These are phyloP conservation scores for Lucifuga dentata DNA, from an alignment of 2,113 vertebrate genomes.

Conservation along the genomic window DNA sequence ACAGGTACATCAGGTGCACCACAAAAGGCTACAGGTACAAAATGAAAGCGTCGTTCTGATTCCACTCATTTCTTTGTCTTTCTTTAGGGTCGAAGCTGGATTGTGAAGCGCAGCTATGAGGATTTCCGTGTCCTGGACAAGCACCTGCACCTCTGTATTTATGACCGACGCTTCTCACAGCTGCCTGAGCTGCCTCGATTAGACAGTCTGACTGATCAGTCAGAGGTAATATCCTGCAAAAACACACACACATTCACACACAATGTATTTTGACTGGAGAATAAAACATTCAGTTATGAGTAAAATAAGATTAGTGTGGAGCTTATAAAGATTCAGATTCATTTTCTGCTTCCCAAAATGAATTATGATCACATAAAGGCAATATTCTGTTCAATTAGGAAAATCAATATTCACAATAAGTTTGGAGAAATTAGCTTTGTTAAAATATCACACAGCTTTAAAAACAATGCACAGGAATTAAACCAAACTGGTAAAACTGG, in stretches of 20 bases:
- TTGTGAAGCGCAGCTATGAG: slow-evolving; percentile 98
- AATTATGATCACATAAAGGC: neutral
- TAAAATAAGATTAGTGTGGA: neutral
- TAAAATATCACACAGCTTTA: neutral
- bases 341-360: neutral
- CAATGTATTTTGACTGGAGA: neutral
- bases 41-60: neutral
- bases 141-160: slow-evolving; percentile 98
- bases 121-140: slow-evolving; percentile 98
- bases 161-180: slow-evolving; percentile 97
- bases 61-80: neutral
- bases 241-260: neutral
- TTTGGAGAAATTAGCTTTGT: neutral
- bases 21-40: too few species aligned
- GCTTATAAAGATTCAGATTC: neutral
- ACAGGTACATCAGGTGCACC: too few species aligned
- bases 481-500: slow-evolving; percentile 49
- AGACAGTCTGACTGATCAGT: slow-evolving; percentile 91
- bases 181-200: slow-evolving; percentile 94
- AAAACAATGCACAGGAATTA: slow-evolving; percentile 40
- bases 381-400: too few species aligned
- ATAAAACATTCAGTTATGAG: neutral
- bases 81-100: slow-evolving; percentile 96
- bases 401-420: neutral
- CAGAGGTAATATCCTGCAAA: slow-evolving; percentile 84